phyloP scores from a whole-genome alignment of 2,113 vertebrate genomes.

The Phalacrocorax aristotelis region DNA sequence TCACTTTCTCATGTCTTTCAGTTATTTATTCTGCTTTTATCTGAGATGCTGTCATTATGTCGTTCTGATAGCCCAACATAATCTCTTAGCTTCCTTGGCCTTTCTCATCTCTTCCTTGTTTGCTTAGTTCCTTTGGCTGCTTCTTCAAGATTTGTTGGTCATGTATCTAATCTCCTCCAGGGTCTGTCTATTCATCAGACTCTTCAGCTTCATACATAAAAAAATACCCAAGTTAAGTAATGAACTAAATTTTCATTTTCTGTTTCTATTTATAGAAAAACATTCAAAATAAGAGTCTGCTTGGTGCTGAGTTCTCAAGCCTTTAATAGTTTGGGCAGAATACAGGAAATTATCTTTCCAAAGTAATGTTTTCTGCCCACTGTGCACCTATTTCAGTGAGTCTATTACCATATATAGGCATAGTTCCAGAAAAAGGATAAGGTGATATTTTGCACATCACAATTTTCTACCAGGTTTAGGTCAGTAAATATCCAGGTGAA shows the following conservation, averaged over 20 bases:
- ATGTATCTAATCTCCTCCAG: background rate
- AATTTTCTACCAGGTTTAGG: background rate
- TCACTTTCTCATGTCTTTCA: background rate
- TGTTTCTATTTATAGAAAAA: constrained; percentile 38
- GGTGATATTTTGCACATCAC: background rate
- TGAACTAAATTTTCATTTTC: constrained; percentile 37
- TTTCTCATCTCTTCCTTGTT: constrained; percentile 3
- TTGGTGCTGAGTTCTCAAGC: constrained; percentile 40
- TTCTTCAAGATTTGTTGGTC: background rate
- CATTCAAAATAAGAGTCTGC: constrained; percentile 45
- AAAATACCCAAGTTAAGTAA: constrained; percentile 24
- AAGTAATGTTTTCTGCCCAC: constrained; percentile 41
- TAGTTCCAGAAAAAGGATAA: constrained; percentile 24
- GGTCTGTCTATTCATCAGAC: background rate
- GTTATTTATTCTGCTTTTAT: background rate
- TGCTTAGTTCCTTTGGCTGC: background rate
- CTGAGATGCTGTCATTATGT: background rate
- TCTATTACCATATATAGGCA: background rate
- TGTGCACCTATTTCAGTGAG: constrained; percentile 19
- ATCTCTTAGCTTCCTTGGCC: background rate
- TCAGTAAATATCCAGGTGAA: background rate
- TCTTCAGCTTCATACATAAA: constrained; percentile 9
- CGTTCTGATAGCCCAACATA: background rate
- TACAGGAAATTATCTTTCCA: constrained; percentile 1
- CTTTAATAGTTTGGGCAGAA: constrained; percentile 34